Evolutionary conservation across 2,888 invertebrate species (phyloP).

Genomic region (Xestia ashworthii): DNA sequence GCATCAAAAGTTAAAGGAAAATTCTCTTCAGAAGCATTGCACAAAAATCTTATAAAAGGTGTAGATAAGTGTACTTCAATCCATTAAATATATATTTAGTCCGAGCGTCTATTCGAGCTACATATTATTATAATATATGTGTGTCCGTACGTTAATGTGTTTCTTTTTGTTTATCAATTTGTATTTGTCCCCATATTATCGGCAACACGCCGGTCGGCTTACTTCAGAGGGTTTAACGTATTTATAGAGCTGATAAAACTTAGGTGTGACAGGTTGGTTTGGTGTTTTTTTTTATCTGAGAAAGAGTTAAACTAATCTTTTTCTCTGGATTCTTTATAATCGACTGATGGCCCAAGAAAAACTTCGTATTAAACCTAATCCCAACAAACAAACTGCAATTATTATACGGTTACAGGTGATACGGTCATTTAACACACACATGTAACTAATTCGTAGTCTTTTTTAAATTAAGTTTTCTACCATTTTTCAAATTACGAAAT

Average conservation of each 20-base stretch:
- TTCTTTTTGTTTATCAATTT: slow-evolving; percentile 91
- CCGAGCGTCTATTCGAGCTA: slow-evolving; percentile 61
- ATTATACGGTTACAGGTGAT: not conserved
- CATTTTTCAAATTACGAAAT: not conserved
- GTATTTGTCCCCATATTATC: slow-evolving; percentile 90
- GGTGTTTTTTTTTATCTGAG: slow-evolving; percentile 5
- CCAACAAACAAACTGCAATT: not conserved
- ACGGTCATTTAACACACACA: not conserved
- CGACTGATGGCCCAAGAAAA: fast-evolving
- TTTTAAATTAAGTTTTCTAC: not conserved
- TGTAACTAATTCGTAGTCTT: not conserved
- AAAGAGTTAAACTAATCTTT: fast-evolving
- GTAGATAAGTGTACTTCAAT: slow-evolving; percentile 26
- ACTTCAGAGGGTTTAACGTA: slow-evolving; percentile 83
- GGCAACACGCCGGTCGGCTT: slow-evolving; percentile 85
- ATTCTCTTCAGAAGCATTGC: slow-evolving; percentile 36
- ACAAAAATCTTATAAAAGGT: slow-evolving; percentile 49
- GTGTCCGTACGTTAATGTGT: slow-evolving; percentile 82
- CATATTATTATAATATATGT: slow-evolving; percentile 64
- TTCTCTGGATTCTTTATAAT: not conserved
- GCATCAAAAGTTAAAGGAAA: slow-evolving; percentile 7
- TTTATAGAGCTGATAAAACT: slow-evolving; percentile 73
- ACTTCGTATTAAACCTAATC: not conserved
- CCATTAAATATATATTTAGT: slow-evolving; percentile 66
- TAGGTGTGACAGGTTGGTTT: slow-evolving; percentile 18